phyloP scores from a whole-genome alignment of 1,140 invertebrate genomes.

The Meloidogyne chitwoodi region DNA sequence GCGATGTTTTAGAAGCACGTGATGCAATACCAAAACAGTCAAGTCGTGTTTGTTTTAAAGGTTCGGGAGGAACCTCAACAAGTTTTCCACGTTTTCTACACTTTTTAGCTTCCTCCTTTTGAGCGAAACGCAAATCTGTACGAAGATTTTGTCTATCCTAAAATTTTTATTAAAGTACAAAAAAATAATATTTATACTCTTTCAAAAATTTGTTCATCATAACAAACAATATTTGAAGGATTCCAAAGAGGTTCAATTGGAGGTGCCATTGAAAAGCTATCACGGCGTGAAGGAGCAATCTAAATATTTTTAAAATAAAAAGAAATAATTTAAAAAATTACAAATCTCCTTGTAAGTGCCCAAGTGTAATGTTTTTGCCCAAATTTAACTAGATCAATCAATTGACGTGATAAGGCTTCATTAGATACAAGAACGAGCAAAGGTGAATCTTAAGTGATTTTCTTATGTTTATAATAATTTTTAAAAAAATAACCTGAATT shows the following conservation, averaged over 20 bases:
- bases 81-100: slow-evolving; percentile 34
- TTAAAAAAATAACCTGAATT: background rate
- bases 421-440: slow-evolving; percentile 45
- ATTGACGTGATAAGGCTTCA: slow-evolving; percentile 43
- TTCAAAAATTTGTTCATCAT: slow-evolving; percentile 39
- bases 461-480: background rate
- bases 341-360: slow-evolving; percentile 32
- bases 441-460: slow-evolving; percentile 22
- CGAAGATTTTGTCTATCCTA: slow-evolving; percentile 44
- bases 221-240: slow-evolving; percentile 30
- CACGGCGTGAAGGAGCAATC: background rate
- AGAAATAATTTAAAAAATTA: background rate
- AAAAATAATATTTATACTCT: slow-evolving; percentile 21
- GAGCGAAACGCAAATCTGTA: slow-evolving; percentile 32
- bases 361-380: slow-evolving; percentile 34
- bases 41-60: slow-evolving; percentile 42
- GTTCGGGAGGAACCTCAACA: slow-evolving; percentile 13
- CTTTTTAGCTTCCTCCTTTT: slow-evolving; percentile 42
- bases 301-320: background rate
- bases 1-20: slow-evolving; percentile 8
- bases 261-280: slow-evolving; percentile 32
- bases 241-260: slow-evolving; percentile 39
- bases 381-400: slow-evolving; percentile 48
- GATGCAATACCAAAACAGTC: slow-evolving; percentile 48
- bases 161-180: slow-evolving; percentile 8